A percentile compares a stretch with the other conserved stretches of the same genome.
Conservation (phyloP, 2,113 vertebrate species). For the Onychostruthus taczanowskii region DNA sequence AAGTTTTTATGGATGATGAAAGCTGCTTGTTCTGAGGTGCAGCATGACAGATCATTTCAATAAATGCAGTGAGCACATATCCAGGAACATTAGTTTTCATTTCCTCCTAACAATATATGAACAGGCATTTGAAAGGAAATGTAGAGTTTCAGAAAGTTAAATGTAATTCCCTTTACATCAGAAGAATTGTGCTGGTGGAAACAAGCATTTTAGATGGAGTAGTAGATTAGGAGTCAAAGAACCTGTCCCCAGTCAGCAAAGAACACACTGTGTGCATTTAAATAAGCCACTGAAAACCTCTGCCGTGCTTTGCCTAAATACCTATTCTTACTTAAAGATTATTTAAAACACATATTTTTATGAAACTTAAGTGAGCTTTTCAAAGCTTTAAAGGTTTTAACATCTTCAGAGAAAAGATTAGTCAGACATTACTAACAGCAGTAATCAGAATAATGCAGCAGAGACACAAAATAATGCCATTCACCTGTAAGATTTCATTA, state of each 20-base stretch:
- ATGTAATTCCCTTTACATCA: background rate
- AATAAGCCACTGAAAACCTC: background rate
- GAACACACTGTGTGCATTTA: background rate
- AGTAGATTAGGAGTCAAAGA: background rate
- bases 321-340: background rate
- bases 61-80: background rate
- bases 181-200: background rate
- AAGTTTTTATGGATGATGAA: background rate
- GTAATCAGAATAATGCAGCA: background rate
- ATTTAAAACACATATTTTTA: background rate
- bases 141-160: background rate
- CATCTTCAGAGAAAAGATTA: background rate
- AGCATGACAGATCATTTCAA: background rate
- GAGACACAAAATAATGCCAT: background rate
- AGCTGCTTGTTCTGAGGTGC: conserved; percentile 4
- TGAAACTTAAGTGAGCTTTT: background rate
- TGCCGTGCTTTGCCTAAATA: background rate
- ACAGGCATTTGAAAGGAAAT: background rate
- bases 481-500: background rate
- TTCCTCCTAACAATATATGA: background rate
- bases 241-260: background rate
- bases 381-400: background rate
- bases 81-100: background rate
- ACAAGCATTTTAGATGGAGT: background rate
- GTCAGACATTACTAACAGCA: background rate